Percentiles rank a stretch among this genome's conserved stretches.
phyloP scores from a whole-genome alignment of 2,888 invertebrate genomes.

The Chrysina gloriosa region DNA sequence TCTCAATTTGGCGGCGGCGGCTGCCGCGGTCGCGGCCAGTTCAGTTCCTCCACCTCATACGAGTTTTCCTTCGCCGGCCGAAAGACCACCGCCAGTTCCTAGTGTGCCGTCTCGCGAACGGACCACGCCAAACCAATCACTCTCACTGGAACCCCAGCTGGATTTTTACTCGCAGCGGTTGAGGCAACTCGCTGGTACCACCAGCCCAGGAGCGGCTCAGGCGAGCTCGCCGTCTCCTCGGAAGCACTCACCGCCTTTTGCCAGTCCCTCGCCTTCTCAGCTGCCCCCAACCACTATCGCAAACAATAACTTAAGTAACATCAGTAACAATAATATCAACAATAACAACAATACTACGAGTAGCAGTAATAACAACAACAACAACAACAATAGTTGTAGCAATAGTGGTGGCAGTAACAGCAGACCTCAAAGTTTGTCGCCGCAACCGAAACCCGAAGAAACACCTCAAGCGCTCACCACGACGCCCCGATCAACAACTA shows the following conservation, averaged over 20 bases:
- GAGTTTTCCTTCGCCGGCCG: conserved; percentile 72
- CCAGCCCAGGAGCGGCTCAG: conserved; percentile 92
- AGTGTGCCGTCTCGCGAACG: conserved; percentile 66
- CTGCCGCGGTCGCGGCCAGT: conserved; percentile 73
- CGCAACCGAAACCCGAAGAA: conserved; percentile 72
- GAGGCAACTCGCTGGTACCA: conserved; percentile 96
- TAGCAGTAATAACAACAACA: conserved; percentile 66
- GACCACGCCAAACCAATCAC: conserved; percentile 71
- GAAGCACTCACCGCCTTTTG: conserved; percentile 83
- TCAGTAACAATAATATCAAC: conserved; percentile 62
- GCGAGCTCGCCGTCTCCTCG: conserved; percentile 85
- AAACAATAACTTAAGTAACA: conserved; percentile 62
- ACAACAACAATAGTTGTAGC: conserved; percentile 70
- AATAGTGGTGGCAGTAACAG: conserved; percentile 69
- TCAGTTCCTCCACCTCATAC: conserved; percentile 73
- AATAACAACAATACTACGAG: conserved; percentile 71
- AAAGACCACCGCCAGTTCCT: conserved; percentile 69
- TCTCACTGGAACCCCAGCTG: conserved; percentile 88
- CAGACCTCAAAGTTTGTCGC: conserved; percentile 75
- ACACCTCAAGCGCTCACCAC: conserved; percentile 68
- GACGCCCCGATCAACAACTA: conserved; percentile 73
- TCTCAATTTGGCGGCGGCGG: conserved; percentile 80
- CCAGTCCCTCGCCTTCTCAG: conserved; percentile 83
- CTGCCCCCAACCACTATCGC: conserved; percentile 70
- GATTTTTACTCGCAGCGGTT: conserved; percentile 99